Base-by-base conservation (phyloP, 2,797 vertebrate species). In the Rhodeus uyekii region DNA sequence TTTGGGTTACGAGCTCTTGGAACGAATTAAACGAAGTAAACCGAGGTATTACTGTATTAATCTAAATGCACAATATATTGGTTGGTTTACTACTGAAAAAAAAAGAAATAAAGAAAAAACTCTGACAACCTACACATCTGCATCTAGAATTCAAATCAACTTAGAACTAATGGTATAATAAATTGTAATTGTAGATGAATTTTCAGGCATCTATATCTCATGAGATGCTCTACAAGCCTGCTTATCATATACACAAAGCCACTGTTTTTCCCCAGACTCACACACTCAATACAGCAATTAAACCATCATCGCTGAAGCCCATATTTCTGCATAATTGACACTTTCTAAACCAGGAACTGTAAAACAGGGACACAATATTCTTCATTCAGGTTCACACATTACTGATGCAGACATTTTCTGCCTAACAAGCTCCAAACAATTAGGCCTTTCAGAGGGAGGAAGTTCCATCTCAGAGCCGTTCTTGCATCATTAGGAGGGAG, bases 351-450 rank as follows among this genome's bases (percentile, higher is more conserved):
- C 34, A 78, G 36, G 14, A 39, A 63, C 68, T 50, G 78, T 29
- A 82, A 71, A 44, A 74, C n/a, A 9, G 61, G 74, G 50, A 72
- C 76, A 81, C 71, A 78, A 39, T 64, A 71, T 46, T 85, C 53
- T 71, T 82, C 80, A 80, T 71, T 75, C 64, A 78, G 71, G 58
- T 72, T 78, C 71, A 82, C 76, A 78, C 78, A 82, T 60, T 60
- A 71, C 67, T 42, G 82, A 82, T 65, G 81, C 80, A 84, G 50
- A 78, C 34, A 36, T 53, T 82, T 82, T 85, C 69, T 81, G 84
- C 32, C 55, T 77, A 85, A 82, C 84, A 72, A 87, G 82, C 64
- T 81, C 53, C 65, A 65, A 77, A 87, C 78, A 87, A 85, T 84
- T 48, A 82, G 71, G 53, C 36, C 71, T 84, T 82, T 85, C 55